Base-by-base conservation (phyloP, 2,113 vertebrate genomes). In the Perognathus longimembris region DNA sequence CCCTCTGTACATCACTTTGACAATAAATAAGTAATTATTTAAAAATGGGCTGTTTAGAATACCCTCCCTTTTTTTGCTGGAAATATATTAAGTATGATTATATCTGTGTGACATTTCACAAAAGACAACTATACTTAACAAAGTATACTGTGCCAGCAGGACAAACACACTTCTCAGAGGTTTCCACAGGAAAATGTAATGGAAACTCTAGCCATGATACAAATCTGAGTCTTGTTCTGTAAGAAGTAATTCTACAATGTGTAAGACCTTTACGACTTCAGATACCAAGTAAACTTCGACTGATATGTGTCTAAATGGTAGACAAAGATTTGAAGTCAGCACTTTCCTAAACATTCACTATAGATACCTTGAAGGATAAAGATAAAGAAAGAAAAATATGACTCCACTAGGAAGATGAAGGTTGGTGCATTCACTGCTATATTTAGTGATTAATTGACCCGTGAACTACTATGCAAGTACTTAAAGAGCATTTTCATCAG, bases 121-220 rank as follows among this genome's bases (percentile, higher is more conserved):
- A 83, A 76, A 76, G 54, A 30, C 93, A 83, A 36, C 42, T 71
- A 63, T 17, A 61, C 5, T 9, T 45, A 73, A 21, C 5, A 50
- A 57, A 86, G 38, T 77, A 9, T 7, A 26, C 36, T 76, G 17
- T 20, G 22, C 18, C 15, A 40, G 1, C 0, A 66, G 45, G 32
- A 38, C 6, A 69, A 26, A 67, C 71, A 74, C 22, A 71, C 40
- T 45, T 91, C 9, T 93, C 36, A 40, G 4, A 70, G 15, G 5
- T 86, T 76, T 92, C 32, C 38, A 84, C 3, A n/a, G 14, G 32
- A 85, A 92, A 92, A 73, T 40, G 1, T 69, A 89, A 92, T 21
- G 50, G 21, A 18, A 83, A 89, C 63, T 90, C 6, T 26, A 92
- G 5, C 11, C 67, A 4, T 42, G 22, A 75, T 71, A 1, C 1